Conservation (phyloP, 1,140 invertebrate species). For the Diplogasteroides magnus region DNA sequence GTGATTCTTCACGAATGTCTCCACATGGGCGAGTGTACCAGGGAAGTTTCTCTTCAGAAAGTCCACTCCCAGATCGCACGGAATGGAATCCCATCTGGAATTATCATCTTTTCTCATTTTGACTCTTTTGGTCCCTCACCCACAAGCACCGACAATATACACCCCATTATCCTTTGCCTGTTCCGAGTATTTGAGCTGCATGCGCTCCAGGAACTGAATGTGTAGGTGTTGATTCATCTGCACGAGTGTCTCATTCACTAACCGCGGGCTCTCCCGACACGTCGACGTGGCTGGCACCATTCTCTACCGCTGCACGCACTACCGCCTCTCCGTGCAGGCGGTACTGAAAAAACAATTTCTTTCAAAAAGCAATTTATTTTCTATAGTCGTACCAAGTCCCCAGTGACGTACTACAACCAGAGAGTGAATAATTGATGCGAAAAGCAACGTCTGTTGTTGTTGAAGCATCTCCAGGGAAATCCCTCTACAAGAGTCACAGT, state of each 20-base stretch:
- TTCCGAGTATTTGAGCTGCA: slow-evolving; percentile 74
- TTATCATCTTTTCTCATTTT: no score
- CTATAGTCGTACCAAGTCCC: no score
- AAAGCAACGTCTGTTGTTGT: no score
- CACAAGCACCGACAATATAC: slow-evolving; percentile 82
- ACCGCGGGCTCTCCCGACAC: slow-evolving; percentile 79
- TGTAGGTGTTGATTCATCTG: background rate
- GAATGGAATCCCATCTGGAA: slow-evolving; percentile 70
- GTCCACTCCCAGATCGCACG: slow-evolving; percentile 74
- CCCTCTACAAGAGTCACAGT: no score
- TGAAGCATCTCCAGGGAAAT: no score
- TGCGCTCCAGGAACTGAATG: slow-evolving; percentile 73
- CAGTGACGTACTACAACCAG: no score
- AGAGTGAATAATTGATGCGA: no score
- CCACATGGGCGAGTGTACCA: slow-evolving; percentile 58
- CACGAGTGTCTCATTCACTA: slow-evolving; percentile 13
- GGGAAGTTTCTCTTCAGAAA: slow-evolving; percentile 70
- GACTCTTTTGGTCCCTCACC: slow-evolving; percentile 72
- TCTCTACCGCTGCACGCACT: slow-evolving; percentile 78
- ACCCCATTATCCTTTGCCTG: slow-evolving; percentile 71
- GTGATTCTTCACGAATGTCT: slow-evolving; percentile 32
- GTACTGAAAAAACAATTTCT: slow-evolving; percentile 60
- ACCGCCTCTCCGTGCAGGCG: slow-evolving; percentile 79
- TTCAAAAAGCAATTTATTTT: no score
- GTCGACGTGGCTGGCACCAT: slow-evolving; percentile 78